Base-by-base conservation (phyloP, 2,888 invertebrate genomes). In the Tethea ocularis region DNA sequence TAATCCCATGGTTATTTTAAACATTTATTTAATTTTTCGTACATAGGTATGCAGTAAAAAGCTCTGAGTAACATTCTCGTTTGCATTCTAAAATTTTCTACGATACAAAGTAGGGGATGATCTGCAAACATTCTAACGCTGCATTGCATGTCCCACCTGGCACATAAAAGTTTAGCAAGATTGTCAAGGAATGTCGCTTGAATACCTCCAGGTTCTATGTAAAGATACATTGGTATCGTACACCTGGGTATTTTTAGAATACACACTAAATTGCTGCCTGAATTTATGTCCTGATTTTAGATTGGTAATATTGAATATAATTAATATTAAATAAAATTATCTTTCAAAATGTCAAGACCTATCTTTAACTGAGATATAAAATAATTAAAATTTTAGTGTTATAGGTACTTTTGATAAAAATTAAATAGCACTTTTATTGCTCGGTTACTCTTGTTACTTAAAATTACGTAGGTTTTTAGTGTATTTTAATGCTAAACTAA, bases 141-240 rank as follows among this genome's bases (percentile, higher is more conserved):
- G 53, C 53, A 53, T 26, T 53, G 53, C 53, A 29, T 53, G 53
- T 29, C 29, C 17, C 36, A 46, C 26, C 29, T 52, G 38, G 38
- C 52, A 57, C 24, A 57, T 57, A 53, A 63, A 63, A 61, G 55
- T 41, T 53, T 52, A 38, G 60, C 64, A 64, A 64, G 61, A 60
- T 60, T 64, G 64, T 64, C 55, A 54, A 58, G 58, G 56, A 57
- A 61, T 64, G 51, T 38, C 20, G 33, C 17, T 54, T 15, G 29
- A 33, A 36, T 54, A 15, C 52, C 54, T 54, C 36, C 22, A 20
- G 22, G 20, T 22, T 7, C 36, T 54, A 22, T 54, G 36, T 36
- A 33, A 24, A 54, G 36, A 54, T 46, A 46, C 20, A 46, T 46
- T 46, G 46, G 46, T 46, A 46, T 20, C 46, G 46, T 20, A 46